A percentile compares a stretch with the other conserved stretches of the same genome.
Evolutionary conservation across 2,113 vertebrate species (phyloP).

Genomic region (Dromas ardeola): DNA sequence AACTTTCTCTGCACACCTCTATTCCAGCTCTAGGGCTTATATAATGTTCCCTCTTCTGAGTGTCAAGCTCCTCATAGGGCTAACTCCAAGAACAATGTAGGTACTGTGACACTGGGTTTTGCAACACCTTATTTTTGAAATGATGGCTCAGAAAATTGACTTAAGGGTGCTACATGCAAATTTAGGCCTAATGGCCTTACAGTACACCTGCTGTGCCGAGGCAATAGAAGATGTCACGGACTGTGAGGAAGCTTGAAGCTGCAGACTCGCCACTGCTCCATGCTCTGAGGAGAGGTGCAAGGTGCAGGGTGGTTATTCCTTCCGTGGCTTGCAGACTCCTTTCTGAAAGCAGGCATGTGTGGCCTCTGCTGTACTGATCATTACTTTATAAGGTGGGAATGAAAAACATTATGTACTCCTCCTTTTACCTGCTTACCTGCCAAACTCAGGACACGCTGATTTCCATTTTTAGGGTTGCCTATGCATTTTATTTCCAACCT

Average conservation of each 20-base stretch:
- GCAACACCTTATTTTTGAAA: neutral
- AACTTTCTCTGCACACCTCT: neutral
- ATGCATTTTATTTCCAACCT: neutral
- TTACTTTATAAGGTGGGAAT: neutral
- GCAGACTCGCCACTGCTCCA: no score
- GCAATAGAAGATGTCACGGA: neutral
- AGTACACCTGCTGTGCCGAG: neutral
- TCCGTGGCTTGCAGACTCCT: neutral
- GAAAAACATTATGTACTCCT: neutral
- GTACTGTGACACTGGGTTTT: neutral
- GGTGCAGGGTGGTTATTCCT: neutral
- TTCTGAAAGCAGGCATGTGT: neutral
- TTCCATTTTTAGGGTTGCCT: neutral
- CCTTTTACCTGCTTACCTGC: neutral
- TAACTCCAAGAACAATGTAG: neutral
- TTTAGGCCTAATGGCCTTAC: neutral
- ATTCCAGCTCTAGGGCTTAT: neutral
- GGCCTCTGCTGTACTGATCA: neutral
- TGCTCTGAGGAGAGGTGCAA: neutral
- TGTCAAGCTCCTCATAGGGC: neutral
- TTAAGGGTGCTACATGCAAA: neutral
- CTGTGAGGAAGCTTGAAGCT: neutral
- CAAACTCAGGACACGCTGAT: neutral
- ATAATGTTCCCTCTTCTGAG: neutral
- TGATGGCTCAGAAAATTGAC: neutral